Evolutionary conservation across 2,888 invertebrate species (phyloP), one percentile per base, ranked within the genome.

Genomic region (Stegophylla sp.): DNA sequence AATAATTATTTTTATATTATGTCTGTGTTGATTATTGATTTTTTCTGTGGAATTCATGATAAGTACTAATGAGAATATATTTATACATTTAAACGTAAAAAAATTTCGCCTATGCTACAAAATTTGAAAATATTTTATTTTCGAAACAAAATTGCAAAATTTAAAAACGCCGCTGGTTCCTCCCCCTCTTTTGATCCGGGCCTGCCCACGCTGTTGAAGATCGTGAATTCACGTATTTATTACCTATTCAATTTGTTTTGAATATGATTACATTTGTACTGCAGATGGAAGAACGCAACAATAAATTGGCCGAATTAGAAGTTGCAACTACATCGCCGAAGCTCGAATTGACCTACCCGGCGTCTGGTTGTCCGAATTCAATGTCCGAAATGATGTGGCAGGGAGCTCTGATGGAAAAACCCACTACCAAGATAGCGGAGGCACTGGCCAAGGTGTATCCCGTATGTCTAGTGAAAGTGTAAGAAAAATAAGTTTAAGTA

Each of bases 321-420:
- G n/a, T 53, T 15, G n/a, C 64, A 3, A 41, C 75, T 1, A 51
- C 75, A n/a, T 34, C 48, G 41, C 75, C 75, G 26, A 66, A n/a
- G 4, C n/a, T 66, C 17, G 20, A 28, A n/a, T 34, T 74, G 15
- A 48, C 63, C 5, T 48, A 34, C 1, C 48, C 63, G 10, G 74
- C 63, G 15, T n/a, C 74, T 0, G 63, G 15, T 26, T 63, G 74
- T 34, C 20, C 61, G 1, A 74, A 63, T 34, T 45, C 74, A 15
- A 63, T 63, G 74, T 41, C 74, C 15, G 74, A 74, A 63, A 74
- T 74, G 74, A 34, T 74, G 74, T 63, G 74, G 74, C 74, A 74
- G 28, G 74, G 56, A 10, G 63, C 74, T 13, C 28, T 74, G 28
- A 34, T 63, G 20, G 74, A 74, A 12, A 74, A 74, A 48, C 74